Evolutionary conservation across 2,797 vertebrate genomes (phyloP).

Genomic region (Ispidina lecontei): DNA sequence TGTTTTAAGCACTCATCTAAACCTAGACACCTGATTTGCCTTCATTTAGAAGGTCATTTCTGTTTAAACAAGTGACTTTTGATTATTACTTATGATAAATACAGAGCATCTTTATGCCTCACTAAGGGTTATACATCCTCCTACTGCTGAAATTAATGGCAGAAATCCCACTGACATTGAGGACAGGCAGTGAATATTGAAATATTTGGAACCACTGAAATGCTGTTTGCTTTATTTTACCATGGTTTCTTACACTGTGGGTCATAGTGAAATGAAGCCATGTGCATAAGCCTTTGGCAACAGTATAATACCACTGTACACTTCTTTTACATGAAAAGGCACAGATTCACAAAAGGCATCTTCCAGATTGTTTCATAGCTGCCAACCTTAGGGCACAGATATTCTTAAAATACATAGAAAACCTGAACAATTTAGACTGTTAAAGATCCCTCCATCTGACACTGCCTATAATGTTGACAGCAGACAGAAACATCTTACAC

Average conservation of each 20-base stretch:
- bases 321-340: background rate
- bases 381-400: constrained; percentile 41
- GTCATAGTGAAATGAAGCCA: background rate
- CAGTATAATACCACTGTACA: background rate
- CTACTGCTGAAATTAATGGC: background rate
- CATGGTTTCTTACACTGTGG: background rate
- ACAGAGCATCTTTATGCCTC: background rate
- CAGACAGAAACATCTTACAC: constrained; percentile 33
- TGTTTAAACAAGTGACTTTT: background rate
- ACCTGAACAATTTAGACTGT: constrained; percentile 41
- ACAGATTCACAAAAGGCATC: background rate
- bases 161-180: background rate
- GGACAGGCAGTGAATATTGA: background rate
- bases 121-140: background rate
- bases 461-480: background rate
- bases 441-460: background rate
- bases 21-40: background rate
- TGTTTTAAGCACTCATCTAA: background rate
- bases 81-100: background rate
- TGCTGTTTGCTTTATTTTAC: background rate
- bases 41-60: background rate
- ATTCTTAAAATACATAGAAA: constrained; percentile 52
- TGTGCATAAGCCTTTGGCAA: background rate
- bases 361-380: constrained; percentile 31
- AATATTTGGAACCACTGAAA: background rate